Evolutionary conservation across 92 coral and sea anemone genomes (phyloP), one percentile per base, ranked within the genome.

Genomic region (Umimayanthus kanabou): DNA sequence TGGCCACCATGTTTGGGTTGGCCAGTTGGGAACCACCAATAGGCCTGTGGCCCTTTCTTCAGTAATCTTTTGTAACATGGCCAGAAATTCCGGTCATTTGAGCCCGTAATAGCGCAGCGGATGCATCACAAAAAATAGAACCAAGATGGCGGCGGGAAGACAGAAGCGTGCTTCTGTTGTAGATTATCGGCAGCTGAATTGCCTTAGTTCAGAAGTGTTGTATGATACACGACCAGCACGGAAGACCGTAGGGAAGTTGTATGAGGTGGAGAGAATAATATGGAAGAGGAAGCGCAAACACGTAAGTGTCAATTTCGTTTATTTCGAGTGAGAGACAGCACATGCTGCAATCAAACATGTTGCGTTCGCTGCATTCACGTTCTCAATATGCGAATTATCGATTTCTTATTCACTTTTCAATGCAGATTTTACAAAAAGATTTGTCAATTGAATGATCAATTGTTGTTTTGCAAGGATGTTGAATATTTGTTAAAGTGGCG

Each of bases 401-500:
- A 2, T 4, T 39, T 2, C 42, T 39, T 39, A 39, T 39, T 39
- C 42, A 39, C 42, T 39, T 39, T 39, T 39, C 42, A 39, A 39
- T 39, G 42, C 42, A 39, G 30, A 69, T 69, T 69, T 69, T 69
- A 26, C 74, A 4, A 4, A 39, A 39, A 39, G 4, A 39, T 2
- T 39, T 39, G 42, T 39, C 37, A 69, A 69, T 69, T 69, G 25
- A 23, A 69, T 69, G 25, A 69, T n/a, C 25, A 22, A 22, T 26
- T 69, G 9, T 26, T 69, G 29, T 23, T 69, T 69, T 69, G 74
- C 37, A 39, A 88, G 90, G 86, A 88, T 39, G 47, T 79, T 33
- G 66, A 88, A 80, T 88, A 88, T 71, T 78, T 88, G 79, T 53
- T 88, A 39, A 88, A 88, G 77, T 88, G 90, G 90, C 87, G 13